Evolutionary conservation across 1,140 invertebrate genomes (phyloP), one percentile per base, ranked within the genome.

Genomic region (Hydropsyche tenuis): DNA sequence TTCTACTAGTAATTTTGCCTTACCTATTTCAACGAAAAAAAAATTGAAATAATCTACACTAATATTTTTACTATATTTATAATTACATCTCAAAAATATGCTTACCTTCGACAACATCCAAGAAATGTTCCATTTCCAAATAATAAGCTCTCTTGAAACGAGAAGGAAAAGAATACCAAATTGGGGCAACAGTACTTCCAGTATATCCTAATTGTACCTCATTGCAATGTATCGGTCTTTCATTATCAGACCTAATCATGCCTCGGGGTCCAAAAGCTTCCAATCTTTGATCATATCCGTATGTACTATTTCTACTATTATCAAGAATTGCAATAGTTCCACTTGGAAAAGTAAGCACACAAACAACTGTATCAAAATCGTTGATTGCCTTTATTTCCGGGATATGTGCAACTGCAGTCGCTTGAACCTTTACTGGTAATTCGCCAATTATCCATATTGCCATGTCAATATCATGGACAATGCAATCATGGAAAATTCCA

Each of bases 401-500:
- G 53, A 88, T 85, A 72, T 89, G 84, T 0, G 88, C 85, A 3
- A 82, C 77, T 16, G 85, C 88, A 6, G 84, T 80, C 1, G 86
- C 86, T 76, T 85, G 86, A 0, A 91, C 88, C 78, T 82, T 85
- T 1, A 78, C 80, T 0, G 90, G 90, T 62, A 84, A 85, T 80
- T 90, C 89, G 5, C 89, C 89, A 20, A 89, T 79, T n/a, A 90
- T 77, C 87, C 87, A 90, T 69, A 86, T 85, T 2, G 85, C 79
- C 77, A 89, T 81, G 73, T 92, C 91, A 72, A 93, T 87, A 80
- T 93, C 91, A 75, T 93, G 91, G 5, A 92, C 90, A 63, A 89
- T 85, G 73, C 90, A 91, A 79, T 92, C 91, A 72, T 91, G 89
- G 77, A 90, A 91, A 42, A 92, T 90, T n/a, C 90, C 90, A 72